Base-by-base conservation (phyloP, 2,797 vertebrate species). In the Buphagus erythrorhynchus region DNA sequence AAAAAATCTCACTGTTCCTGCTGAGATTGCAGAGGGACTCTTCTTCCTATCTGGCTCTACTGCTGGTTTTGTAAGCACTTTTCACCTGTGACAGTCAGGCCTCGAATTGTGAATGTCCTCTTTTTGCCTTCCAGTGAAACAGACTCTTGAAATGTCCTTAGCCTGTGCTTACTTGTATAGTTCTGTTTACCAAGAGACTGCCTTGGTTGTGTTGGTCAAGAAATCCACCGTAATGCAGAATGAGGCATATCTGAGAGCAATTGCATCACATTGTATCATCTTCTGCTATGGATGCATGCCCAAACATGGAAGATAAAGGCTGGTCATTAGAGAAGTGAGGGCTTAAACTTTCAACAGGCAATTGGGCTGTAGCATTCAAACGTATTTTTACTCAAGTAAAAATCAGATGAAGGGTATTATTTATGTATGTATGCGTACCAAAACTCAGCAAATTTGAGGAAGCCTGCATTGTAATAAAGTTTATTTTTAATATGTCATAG, bases 401-500 rank as follows among this genome's bases (percentile, higher is more conserved):
- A 97, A 93, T 95, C 89, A 90, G 93, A 90, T 10, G 55, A 95
- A 96, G 59, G 85, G 67, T 92, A 86, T 91, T 90, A 94, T 96
- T 95, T 96, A 93, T 94, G 87, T 96, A 88, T 86, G 90, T 96
- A 3, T 86, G 57, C 86, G 72, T 85, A 97, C 90, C 82, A 95
- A 96, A 91, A 95, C 54, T 87, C 87, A 93, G 91, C 90, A 91
- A 88, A 96, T 92, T 95, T 95, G 93, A 97, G 94, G 88, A 96
- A 88, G 94, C 93, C 84, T 87, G 83, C 84, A 61, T 86, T 94
- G 71, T 94, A 95, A 96, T 95, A 95, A 97, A 95, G 71, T 94
- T 96, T 95, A 97, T 96, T 97, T 98, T 97, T 96, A 97, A 95
- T 95, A 92, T 89, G 91, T 97, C 95, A 90, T 58, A 95, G 94